phyloP scores from a whole-genome alignment of 2,797 vertebrate genomes.

The Echiichthys vipera region DNA sequence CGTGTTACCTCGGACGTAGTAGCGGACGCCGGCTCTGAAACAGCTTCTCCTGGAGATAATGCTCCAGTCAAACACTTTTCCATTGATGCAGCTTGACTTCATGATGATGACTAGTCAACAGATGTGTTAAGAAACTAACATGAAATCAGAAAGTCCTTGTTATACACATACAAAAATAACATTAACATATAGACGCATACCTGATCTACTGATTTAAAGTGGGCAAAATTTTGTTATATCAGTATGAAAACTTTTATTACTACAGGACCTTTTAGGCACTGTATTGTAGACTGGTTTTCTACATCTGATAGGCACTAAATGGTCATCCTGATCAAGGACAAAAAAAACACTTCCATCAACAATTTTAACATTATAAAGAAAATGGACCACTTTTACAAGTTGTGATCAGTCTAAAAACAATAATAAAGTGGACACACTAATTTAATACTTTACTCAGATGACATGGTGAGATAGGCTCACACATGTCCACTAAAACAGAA shows the following conservation, averaged over 20 bases:
- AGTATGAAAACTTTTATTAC: background rate
- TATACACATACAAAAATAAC: background rate
- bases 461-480: background rate
- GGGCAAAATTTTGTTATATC: background rate
- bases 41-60: slow-evolving; percentile 96
- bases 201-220: background rate
- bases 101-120: slow-evolving; percentile 87
- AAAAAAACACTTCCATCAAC: background rate
- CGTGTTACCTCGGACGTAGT: slow-evolving; percentile 93
- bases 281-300: background rate
- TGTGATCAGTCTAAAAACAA: background rate
- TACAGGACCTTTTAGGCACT: background rate
- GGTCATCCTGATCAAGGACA: no score
- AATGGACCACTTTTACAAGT: no score
- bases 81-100: slow-evolving; percentile 92
- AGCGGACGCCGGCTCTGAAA: slow-evolving; percentile 95
- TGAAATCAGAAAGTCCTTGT: background rate
- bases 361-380: background rate
- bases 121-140: slow-evolving; percentile 54
- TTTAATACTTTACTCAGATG: background rate
- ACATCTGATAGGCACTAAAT: no score
- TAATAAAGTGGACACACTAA: background rate
- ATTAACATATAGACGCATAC: background rate
- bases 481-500: background rate
- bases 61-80: slow-evolving; percentile 94